Evolutionary conservation across 2,797 vertebrate species (phyloP).

Genomic region (Bradypodion pumilum): DNA sequence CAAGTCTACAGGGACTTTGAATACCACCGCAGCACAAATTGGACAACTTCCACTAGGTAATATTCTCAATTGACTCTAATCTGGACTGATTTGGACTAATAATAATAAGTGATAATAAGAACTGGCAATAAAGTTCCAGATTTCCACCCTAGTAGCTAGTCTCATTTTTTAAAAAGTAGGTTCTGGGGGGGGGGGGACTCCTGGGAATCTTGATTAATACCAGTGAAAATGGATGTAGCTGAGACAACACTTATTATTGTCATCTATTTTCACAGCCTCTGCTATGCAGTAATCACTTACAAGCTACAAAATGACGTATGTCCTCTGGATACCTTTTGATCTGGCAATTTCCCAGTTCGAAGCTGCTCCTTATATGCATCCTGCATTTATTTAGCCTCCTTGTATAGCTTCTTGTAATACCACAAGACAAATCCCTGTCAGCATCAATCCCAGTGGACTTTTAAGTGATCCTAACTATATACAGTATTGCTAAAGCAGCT

Average conservation of each 20-base stretch:
- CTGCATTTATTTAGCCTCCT: conserved; percentile 11
- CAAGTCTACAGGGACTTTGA: too few relatives aligned
- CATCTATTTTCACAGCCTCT: background rate
- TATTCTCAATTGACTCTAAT: too few relatives aligned
- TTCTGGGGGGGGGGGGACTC: conserved; percentile 3
- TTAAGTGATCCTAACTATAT: conserved; percentile 26
- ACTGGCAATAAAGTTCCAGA: background rate
- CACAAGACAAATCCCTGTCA: conserved; percentile 32
- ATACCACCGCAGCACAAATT: too few relatives aligned
- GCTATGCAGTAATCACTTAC: conserved; percentile 16
- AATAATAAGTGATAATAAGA: conserved; percentile 23
- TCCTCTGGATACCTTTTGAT: conserved; percentile 39
- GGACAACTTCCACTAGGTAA: too few relatives aligned
- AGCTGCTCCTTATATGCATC: conserved; percentile 28
- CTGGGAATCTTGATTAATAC: background rate
- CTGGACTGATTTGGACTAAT: too few relatives aligned
- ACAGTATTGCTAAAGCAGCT: conserved; percentile 44
- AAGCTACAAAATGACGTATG: conserved; percentile 10
- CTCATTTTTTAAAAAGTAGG: background rate
- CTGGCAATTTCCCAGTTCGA: conserved; percentile 7
- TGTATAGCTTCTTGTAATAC: conserved; percentile 4
- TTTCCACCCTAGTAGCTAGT: background rate
- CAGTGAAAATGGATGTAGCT: conserved; percentile 40
- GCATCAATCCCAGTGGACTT: conserved; percentile 32
- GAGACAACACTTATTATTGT: conserved; percentile 8